These are phyloP conservation scores for Redunca redunca DNA, from an alignment of 2,113 vertebrate genomes.

Conservation along the genomic window DNA sequence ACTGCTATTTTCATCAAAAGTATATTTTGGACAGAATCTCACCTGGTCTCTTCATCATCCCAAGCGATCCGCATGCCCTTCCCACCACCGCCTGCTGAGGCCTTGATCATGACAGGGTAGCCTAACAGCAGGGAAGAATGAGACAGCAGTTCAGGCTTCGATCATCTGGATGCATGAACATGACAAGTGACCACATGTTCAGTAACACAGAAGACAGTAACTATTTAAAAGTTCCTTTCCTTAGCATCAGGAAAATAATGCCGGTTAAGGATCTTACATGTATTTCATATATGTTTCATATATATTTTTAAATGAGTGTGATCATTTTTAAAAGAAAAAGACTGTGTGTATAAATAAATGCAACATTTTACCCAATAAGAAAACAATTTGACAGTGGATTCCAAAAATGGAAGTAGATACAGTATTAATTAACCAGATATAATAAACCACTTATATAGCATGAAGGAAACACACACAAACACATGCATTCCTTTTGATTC, in stretches of 20 bases:
- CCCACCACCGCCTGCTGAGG: conserved; percentile 97
- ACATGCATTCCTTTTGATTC: neutral
- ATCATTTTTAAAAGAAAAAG: neutral
- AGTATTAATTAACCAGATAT: neutral
- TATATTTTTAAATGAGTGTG: neutral
- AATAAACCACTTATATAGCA: neutral
- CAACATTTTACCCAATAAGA: neutral
- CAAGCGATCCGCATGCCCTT: conserved; percentile 99
- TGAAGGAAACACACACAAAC: neutral
- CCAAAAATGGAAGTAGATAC: neutral
- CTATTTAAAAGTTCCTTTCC: conserved; percentile 77
- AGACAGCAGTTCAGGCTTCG: conserved; percentile 93
- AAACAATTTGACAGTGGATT: neutral
- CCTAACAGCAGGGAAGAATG: conserved; percentile 96
- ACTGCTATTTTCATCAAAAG: conserved; percentile 81
- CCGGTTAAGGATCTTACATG: neutral
- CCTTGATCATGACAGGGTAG: conserved; percentile 99
- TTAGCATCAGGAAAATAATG: conserved; percentile 50
- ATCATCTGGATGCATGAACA: conserved; percentile 91
- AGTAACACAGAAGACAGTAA: conserved; percentile 84
- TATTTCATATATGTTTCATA: neutral
- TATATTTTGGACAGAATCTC: conserved; percentile 82
- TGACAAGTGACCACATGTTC: conserved; percentile 95
- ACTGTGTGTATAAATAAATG: neutral
- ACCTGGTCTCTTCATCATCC: conserved; percentile 98